Evolutionary conservation across 2,888 invertebrate genomes (phyloP), one percentile per base, ranked within the genome.

Genomic region (Cephus sareptanus): DNA sequence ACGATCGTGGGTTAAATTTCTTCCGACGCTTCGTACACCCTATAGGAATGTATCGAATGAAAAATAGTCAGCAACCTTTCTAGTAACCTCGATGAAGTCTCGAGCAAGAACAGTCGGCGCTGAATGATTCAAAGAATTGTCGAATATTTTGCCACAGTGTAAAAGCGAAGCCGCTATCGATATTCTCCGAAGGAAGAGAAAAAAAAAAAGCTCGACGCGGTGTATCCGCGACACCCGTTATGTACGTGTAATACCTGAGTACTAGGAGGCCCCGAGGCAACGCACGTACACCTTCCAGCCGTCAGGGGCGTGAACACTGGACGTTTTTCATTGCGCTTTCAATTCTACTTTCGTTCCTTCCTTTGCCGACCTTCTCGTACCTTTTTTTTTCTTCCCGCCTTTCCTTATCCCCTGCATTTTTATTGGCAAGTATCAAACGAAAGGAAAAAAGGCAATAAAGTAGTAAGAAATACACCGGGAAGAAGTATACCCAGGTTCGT

Each of bases 271-370:
- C 84, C 85, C 82, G 79, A 79, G 80, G 87, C 86, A 76, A 79
- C 80, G 81, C 85, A 81, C 81, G 82, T 82, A 82, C 82, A 83
- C 81, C 81, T 79, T 82, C 79, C 83, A 83, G 83, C 81, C 76
- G 79, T 78, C 15, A 33, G 75, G 68, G 15, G 75, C 75, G 69
- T 76, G 75, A 68, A 69, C 69, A 37, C 83, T 80, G 83, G 84
- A 85, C 83, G 81, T 84, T 84, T 83, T 81, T 84, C 83, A 81
- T 82, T 80, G 81, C 80, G 76, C 84, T 87, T 87, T 86, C 87
- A 85, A 87, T 86, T 85, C 82, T 82, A 79, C 34, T 37, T 74
- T 34, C 74, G 13, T 74, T 34, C 40, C 40, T 40, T 23, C 56
- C 56, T 23, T 23, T 23, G 23, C 23, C 23, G 23, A 15, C 4